Conservation (phyloP, 2,797 vertebrate species). For the Micropoecilia bifurca region DNA sequence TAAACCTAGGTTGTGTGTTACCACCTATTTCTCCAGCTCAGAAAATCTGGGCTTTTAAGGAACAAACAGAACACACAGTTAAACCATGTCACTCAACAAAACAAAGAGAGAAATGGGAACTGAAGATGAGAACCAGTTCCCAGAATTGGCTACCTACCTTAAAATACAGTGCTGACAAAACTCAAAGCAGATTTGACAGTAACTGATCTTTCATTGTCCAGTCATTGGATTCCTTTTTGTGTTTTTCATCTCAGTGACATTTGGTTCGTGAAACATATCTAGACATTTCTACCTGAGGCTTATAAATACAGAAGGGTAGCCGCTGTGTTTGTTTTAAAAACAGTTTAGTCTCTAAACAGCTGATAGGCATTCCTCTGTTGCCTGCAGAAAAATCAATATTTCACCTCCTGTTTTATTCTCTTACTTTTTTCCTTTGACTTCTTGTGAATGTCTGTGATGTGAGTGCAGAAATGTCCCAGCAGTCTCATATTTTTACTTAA, state of each 20-base stretch:
- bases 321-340: slow-evolving; percentile 23
- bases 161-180: slow-evolving; percentile 9
- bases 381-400: slow-evolving; percentile 45
- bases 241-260: neutral
- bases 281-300: slow-evolving; percentile 13
- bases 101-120: slow-evolving; percentile 16
- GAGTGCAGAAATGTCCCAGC: neutral
- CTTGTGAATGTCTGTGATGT: slow-evolving; percentile 6
- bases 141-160: slow-evolving; percentile 9
- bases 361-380: slow-evolving; percentile 31
- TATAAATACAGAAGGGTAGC: neutral
- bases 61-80: neutral
- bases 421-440: slow-evolving; percentile 17
- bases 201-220: neutral
- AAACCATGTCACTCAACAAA: neutral
- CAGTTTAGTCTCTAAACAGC: slow-evolving; percentile 32
- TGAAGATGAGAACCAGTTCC: slow-evolving; percentile 4
- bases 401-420: slow-evolving; percentile 22
- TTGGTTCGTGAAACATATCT: slow-evolving; percentile 6
- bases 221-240: slow-evolving; percentile 15
- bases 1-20: neutral
- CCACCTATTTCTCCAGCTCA: neutral
- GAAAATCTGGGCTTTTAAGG: neutral
- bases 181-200: neutral
- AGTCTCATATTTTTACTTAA: neutral